Conservation (phyloP, 2,113 vertebrate genomes). For the Pelobates fuscus region DNA sequence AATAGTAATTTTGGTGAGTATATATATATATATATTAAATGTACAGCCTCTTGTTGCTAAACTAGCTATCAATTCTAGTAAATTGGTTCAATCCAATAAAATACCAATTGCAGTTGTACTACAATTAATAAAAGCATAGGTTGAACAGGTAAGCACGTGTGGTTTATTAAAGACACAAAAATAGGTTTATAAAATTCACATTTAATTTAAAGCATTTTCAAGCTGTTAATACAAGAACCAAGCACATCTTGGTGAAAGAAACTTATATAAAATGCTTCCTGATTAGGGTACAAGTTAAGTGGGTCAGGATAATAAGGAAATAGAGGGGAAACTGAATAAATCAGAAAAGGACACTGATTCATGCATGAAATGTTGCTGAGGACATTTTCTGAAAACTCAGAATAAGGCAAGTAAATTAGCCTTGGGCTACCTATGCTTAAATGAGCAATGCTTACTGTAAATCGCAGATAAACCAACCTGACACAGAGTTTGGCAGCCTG, state of each 20-base stretch:
- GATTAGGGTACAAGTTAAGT: slow-evolving; percentile 32
- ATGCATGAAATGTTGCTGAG: slow-evolving; percentile 35
- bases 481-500: slow-evolving; percentile 42
- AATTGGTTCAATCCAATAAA: too few relatives aligned
- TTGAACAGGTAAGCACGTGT: too few relatives aligned
- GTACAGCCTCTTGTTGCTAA: too few relatives aligned
- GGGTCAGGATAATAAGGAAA: slow-evolving; percentile 44
- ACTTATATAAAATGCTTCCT: background rate
- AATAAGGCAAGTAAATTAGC: slow-evolving; percentile 46
- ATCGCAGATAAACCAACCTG: slow-evolving; percentile 48
- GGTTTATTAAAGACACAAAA: too few relatives aligned
- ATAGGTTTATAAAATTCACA: too few relatives aligned
- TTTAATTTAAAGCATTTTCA: too few relatives aligned
- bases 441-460: slow-evolving; percentile 47
- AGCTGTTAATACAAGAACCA: too few relatives aligned
- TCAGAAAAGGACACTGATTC: slow-evolving; percentile 44
- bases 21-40: too few relatives aligned
- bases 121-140: too few relatives aligned
- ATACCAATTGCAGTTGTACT: too few relatives aligned
- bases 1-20: too few relatives aligned
- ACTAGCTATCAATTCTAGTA: too few relatives aligned
- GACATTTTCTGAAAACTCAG: slow-evolving; percentile 39
- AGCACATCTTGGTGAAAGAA: background rate
- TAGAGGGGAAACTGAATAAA: slow-evolving; percentile 40
- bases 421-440: slow-evolving; percentile 43